phyloP scores from a whole-genome alignment of 2,797 vertebrate species.

The Gorsachius magnificus region DNA sequence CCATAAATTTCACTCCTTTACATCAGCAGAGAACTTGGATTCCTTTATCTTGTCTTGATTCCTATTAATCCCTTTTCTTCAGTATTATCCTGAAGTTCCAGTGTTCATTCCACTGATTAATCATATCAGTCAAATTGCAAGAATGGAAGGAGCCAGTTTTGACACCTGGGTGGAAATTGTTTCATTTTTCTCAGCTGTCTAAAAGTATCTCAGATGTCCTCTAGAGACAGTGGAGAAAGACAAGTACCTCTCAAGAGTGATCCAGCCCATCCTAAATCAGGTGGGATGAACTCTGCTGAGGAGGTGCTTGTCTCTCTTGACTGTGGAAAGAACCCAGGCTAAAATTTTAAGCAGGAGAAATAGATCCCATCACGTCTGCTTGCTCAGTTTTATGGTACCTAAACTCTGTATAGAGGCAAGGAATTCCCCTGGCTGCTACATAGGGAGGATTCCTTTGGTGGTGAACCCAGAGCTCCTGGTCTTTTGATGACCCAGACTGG shows the following conservation, averaged over 20 bases:
- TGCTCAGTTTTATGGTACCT: neutral
- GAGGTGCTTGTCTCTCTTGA: neutral
- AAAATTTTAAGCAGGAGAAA: neutral
- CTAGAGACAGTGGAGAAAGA: neutral
- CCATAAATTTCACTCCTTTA: constrained; percentile 16
- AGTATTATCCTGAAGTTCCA: neutral
- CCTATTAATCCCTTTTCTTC: constrained; percentile 17
- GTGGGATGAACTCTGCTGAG: neutral
- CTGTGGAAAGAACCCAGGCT: neutral
- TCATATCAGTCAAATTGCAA: neutral
- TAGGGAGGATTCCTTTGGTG: neutral
- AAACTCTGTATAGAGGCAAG: neutral
- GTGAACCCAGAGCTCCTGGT: neutral
- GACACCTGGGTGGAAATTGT: neutral
- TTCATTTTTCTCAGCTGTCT: neutral
- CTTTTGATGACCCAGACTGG: neutral
- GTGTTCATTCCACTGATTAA: constrained; percentile 15
- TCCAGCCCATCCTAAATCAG: neutral
- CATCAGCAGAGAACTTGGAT: constrained; percentile 4
- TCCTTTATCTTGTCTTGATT: constrained; percentile 19
- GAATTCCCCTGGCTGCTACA: neutral
- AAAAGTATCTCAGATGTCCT: neutral
- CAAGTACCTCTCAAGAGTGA: neutral
- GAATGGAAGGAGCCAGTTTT: constrained; percentile 6
- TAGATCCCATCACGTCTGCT: neutral